Evolutionary conservation across 2,888 invertebrate species (phyloP), one percentile per base, ranked within the genome.

Genomic region (Sinodicranocentrus sp.): DNA sequence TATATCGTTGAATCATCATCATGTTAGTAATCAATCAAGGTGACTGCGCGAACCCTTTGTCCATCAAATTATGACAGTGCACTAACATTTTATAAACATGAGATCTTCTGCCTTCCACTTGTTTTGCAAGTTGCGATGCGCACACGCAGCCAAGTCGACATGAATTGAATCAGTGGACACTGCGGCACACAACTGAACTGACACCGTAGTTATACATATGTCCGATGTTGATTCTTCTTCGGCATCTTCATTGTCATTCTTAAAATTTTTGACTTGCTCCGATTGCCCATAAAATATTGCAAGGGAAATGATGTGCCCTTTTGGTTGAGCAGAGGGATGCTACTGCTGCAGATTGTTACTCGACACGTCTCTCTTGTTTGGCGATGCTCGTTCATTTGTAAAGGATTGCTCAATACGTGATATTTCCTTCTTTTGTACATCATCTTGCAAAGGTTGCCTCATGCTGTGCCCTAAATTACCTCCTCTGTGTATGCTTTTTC

Each of bases 391-490:
- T 79, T 79, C 71, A 71, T 79, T 75, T 84, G 84, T 52, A 54
- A 48, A 39, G 68, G 73, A 82, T 85, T 85, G 85, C 85, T 79
- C 82, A 85, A 85, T 82, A 68, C 57, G 65, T 52, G 77, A 77
- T 72, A 85, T 85, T 85, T 85, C 84, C 82, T 85, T 79, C 82
- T 82, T 80, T 85, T 72, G 63, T 65, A 57, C 77, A 65, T 72
- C 77, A 61, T 63, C 63, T 67, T 80, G 28, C 77, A 77, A 72
- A 83, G 77, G 85, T 85, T 83, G 85, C 75, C 61, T 80, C 85
- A 85, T 72, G 85, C 85, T 85, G 85, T 85, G 85, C 83, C 85
- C 85, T 75, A 85, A 85, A 85, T 85, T 85, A 76, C 76, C 80
- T 84, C 84, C 79, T 73, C 72, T 71, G 82, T 63, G 72, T 72